Base-by-base conservation (phyloP, 2,113 vertebrate species). In the Myiagra hebetior region DNA sequence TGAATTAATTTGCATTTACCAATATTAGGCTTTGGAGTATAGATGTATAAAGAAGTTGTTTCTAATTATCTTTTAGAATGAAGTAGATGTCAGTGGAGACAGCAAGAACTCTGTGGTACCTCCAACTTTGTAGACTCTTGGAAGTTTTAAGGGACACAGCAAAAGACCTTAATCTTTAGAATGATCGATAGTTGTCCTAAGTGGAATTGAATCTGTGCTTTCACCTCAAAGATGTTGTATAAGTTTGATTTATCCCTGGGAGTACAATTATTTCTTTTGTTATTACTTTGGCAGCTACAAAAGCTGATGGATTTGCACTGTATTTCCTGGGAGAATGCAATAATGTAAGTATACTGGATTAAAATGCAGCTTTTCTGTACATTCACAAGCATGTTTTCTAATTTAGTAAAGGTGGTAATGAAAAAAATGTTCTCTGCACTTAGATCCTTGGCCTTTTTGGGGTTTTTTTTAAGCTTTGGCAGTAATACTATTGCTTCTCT, bases 281-380 rank as follows among this genome's bases (percentile, higher is more conserved):
- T 93, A 65, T 96, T 98, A 46, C 67, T 95, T 98, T 98, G 93
- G 81, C 99, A 99, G 99, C 99, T 98, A 99, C 99, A 85, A 99
- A 99, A 98, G 99, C 99, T 96, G 99, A 99, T 97, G 99, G 99
- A 98, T 99, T 99, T 99, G 99, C 99, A 98, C 98, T 99, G 91
- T 99, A 99, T 98, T 99, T 99, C 98, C 98, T 99, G 97, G 99
- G 99, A 98, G 99, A 99, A 98, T 99, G 99, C 98, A 99, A 99
- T 99, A 99, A 99, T 98, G 99, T 99, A 98, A 99, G 99, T 99
- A 97, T 65, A 83, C 86, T 83, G 52, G 57, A 79, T 85, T 95
- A 94, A 95, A 72, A 77, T 60, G 53, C 53, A 37, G 26, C 17
- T 93, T 95, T 88, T 95, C 72, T 86, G 35, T 78, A 83, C 28